Evolutionary conservation across 2,888 invertebrate genomes (phyloP).

Genomic region (Lithophane leautieri): DNA sequence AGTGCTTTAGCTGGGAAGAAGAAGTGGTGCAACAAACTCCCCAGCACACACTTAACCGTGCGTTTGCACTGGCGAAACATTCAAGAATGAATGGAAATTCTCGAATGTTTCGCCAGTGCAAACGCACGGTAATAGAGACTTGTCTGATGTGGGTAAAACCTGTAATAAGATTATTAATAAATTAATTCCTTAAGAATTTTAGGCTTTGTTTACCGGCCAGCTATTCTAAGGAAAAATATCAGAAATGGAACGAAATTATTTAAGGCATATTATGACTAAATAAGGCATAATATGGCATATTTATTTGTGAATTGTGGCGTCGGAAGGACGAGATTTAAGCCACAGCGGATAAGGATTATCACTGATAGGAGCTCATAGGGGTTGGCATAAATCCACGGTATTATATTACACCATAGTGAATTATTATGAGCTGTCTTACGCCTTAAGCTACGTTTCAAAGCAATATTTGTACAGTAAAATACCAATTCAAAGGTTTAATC

Average conservation of each 20-base stretch:
- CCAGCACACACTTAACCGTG: too few relatives aligned
- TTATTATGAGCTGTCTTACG: slow-evolving; percentile 24
- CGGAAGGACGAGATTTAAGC: neutral
- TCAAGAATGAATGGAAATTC: too few relatives aligned
- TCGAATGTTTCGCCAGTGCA: too few relatives aligned
- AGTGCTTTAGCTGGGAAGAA: too few relatives aligned
- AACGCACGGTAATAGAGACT: too few relatives aligned
- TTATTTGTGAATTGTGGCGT: neutral
- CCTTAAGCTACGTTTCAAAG: slow-evolving; percentile 29
- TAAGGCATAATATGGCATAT: neutral
- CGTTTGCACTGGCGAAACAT: too few relatives aligned
- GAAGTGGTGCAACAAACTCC: too few relatives aligned
- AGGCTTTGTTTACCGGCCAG: neutral
- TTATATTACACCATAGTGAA: neutral
- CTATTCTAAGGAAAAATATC: neutral
- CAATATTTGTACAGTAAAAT: slow-evolving; percentile 37
- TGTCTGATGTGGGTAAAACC: too few relatives aligned
- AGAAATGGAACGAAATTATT: neutral
- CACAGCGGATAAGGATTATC: slow-evolving; percentile 21
- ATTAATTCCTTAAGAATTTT: neutral
- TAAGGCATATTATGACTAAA: too few relatives aligned
- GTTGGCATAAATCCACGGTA: slow-evolving; percentile 16
- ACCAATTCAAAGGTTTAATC: neutral
- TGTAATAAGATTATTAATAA: neutral
- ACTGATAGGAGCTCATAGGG: slow-evolving; percentile 5